Conservation (phyloP, 2,888 invertebrate species). For the Pocota personata region DNA sequence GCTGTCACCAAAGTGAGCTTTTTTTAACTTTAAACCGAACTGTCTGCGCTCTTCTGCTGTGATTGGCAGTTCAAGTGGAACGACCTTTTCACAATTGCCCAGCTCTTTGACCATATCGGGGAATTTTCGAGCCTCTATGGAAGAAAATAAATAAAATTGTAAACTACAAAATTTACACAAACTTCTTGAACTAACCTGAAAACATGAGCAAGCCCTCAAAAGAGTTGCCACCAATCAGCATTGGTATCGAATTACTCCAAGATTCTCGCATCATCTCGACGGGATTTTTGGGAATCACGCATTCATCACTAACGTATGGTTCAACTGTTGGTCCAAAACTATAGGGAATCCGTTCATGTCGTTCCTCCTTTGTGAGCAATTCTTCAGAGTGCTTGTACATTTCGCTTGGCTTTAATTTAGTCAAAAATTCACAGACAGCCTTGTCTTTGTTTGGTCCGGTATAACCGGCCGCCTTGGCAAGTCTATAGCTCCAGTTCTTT, state of each 20-base stretch:
- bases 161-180: neutral
- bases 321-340: conserved; percentile 80
- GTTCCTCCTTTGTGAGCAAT: conserved; percentile 80
- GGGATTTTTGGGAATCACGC: conserved; percentile 79
- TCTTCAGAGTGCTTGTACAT: conserved; percentile 80
- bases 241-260: conserved; percentile 81
- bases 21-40: conserved; percentile 81
- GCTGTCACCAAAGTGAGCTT: conserved; percentile 83
- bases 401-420: conserved; percentile 78
- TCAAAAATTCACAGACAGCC: conserved; percentile 80
- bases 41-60: conserved; percentile 77
- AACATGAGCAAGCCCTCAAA: conserved; percentile 81
- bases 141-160: neutral
- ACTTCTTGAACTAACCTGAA: conserved; percentile 67
- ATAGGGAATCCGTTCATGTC: conserved; percentile 78
- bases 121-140: conserved; percentile 78
- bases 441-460: conserved; percentile 79
- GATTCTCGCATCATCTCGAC: conserved; percentile 80
- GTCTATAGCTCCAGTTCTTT: conserved; percentile 78
- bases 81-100: conserved; percentile 79
- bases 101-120: conserved; percentile 78
- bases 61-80: conserved; percentile 79
- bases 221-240: conserved; percentile 81
- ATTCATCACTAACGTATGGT: conserved; percentile 79
- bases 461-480: conserved; percentile 81